Conservation (phyloP, 2,113 vertebrate genomes). For the Datnioides undecimradiatus region DNA sequence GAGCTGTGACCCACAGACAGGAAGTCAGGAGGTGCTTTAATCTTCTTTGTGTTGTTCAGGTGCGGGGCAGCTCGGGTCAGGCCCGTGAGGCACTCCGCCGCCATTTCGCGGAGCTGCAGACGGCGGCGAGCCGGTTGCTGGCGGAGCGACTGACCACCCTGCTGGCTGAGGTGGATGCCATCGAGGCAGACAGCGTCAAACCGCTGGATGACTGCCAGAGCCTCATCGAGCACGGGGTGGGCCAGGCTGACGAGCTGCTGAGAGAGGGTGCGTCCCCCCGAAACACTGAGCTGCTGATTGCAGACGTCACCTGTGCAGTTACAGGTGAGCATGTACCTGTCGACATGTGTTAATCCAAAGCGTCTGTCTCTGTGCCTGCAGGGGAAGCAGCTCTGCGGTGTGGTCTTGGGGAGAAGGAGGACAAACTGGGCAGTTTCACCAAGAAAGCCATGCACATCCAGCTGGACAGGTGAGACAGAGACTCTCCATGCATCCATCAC, state of each 20-base stretch:
- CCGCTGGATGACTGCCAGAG: conserved; percentile 79
- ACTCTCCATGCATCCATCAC: too few relatives aligned
- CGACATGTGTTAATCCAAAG: background rate
- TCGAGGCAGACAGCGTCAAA: conserved; percentile 74
- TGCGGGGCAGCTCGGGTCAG: conserved; percentile 77
- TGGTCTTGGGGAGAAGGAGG: conserved; percentile 88
- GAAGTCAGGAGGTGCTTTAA: too few relatives aligned
- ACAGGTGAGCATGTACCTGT: too few relatives aligned
- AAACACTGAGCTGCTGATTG: background rate
- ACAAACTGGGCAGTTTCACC: conserved; percentile 93
- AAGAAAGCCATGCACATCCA: conserved; percentile 98
- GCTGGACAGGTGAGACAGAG: conserved; percentile 90
- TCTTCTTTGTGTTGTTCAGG: conserved; percentile 17
- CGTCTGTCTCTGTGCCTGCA: conserved; percentile 59
- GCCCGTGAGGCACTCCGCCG: conserved; percentile 75
- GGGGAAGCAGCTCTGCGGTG: conserved; percentile 93
- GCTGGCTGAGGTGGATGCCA: conserved; percentile 73
- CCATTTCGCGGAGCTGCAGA: conserved; percentile 75
- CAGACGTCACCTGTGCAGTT: background rate
- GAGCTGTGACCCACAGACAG: too few relatives aligned
- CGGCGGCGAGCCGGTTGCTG: conserved; percentile 58
- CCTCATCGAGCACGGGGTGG: conserved; percentile 77
- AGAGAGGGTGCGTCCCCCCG: conserved; percentile 65
- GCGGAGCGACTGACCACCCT: conserved; percentile 62
- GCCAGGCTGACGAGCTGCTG: conserved; percentile 80